phyloP scores from a whole-genome alignment of 2,888 invertebrate species.

The Caenorhabditis wallacei region DNA sequence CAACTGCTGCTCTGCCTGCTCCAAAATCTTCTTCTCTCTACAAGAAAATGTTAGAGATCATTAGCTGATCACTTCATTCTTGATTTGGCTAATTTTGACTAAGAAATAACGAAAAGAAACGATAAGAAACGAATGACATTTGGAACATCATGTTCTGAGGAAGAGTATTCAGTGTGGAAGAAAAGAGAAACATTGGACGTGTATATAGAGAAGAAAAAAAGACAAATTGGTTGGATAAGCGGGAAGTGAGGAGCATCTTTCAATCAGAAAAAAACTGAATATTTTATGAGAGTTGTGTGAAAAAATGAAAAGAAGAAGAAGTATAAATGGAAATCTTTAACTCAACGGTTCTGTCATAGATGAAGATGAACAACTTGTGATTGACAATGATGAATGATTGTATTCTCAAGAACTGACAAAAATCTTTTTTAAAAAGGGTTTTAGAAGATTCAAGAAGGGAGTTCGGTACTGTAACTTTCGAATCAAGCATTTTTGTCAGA shows the following conservation, averaged over 20 bases:
- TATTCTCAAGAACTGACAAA: not conserved
- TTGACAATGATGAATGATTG: slow-evolving; percentile 33
- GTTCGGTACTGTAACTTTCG: no score
- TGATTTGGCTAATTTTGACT: slow-evolving; percentile 42
- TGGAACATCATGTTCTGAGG: slow-evolving; percentile 22
- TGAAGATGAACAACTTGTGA: slow-evolving; percentile 23
- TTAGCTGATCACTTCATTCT: slow-evolving; percentile 20
- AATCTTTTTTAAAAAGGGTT: not conserved
- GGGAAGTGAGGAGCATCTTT: slow-evolving; percentile 46
- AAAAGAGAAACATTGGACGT: slow-evolving; percentile 30
- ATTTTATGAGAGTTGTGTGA: slow-evolving; percentile 42
- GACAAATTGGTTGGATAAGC: slow-evolving; percentile 38
- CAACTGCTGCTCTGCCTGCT: slow-evolving; percentile 30
- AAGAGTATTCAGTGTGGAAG: not conserved
- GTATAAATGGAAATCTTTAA: slow-evolving; percentile 23
- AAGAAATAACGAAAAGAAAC: slow-evolving; percentile 13
- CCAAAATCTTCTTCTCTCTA: not conserved
- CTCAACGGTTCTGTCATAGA: slow-evolving; percentile 3
- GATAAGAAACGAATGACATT: slow-evolving; percentile 20
- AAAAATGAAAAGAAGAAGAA: slow-evolving; percentile 21
- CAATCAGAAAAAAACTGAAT: slow-evolving; percentile 52
- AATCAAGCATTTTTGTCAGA: no score
- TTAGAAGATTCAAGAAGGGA: not conserved
- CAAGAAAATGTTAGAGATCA: slow-evolving; percentile 42
- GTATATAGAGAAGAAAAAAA: slow-evolving; percentile 17